Conservation (phyloP, 2,113 vertebrate species). For the Zingel zingel region DNA sequence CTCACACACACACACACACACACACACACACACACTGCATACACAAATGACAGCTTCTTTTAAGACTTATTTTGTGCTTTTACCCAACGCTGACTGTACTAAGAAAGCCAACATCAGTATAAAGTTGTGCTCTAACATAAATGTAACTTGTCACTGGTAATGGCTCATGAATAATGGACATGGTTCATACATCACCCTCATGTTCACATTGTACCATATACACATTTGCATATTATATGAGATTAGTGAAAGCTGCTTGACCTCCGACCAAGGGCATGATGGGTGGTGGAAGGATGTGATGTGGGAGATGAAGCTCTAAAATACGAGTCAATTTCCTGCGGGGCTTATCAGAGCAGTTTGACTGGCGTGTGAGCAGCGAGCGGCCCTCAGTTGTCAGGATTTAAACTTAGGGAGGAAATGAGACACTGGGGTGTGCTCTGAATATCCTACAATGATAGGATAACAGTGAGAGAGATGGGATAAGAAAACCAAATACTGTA, state of each 20-base stretch:
- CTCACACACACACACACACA: background rate
- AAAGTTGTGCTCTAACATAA: conserved; percentile 28
- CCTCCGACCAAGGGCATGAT: conserved; percentile 76
- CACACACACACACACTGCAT: background rate
- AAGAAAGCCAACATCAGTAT: conserved; percentile 24
- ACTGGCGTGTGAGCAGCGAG: conserved; percentile 75
- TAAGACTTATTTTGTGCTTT: conserved; percentile 5
- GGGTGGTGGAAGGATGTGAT: conserved; percentile 67
- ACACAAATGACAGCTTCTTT: conserved; percentile 19
- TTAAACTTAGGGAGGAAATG: conserved; percentile 82
- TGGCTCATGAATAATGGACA: conserved; percentile 58
- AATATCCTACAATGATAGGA: conserved; percentile 69
- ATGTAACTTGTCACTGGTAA: conserved; percentile 53
- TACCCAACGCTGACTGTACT: background rate
- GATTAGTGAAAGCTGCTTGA: conserved; percentile 76
- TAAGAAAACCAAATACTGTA: conserved; percentile 35
- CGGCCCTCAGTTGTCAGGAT: conserved; percentile 79
- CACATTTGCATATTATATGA: conserved; percentile 73
- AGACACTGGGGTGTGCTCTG: conserved; percentile 71
- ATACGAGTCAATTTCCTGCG: conserved; percentile 79
- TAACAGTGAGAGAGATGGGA: conserved; percentile 14
- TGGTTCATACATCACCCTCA: conserved; percentile 46
- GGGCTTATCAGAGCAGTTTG: conserved; percentile 77
- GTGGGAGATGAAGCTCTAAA: conserved; percentile 69
- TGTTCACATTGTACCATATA: conserved; percentile 45